Evolutionary conservation across 2,888 invertebrate species (phyloP).

Genomic region (Carpatolechia fugitivella): DNA sequence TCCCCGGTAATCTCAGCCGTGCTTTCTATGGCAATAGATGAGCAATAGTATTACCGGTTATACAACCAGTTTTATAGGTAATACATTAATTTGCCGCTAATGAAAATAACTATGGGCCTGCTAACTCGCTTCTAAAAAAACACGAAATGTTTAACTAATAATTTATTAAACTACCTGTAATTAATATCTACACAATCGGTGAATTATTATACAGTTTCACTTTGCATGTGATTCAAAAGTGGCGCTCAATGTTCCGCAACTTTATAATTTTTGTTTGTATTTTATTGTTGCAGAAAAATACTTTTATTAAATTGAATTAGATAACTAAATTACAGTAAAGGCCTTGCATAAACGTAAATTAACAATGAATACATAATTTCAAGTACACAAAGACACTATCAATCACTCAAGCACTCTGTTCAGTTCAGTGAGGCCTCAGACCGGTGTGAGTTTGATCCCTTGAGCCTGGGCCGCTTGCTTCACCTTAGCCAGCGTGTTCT

Average conservation of each 20-base stretch:
- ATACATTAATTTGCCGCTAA: too few species aligned
- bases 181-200: slow-evolving; percentile 5
- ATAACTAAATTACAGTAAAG: too few species aligned
- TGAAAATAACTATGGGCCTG: neutral
- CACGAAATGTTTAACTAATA: slow-evolving; percentile 10
- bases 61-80: too few species aligned
- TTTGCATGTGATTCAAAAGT: neutral
- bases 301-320: too few species aligned
- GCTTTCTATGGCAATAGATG: too few species aligned
- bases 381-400: slow-evolving; percentile 1
- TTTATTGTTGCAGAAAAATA: too few species aligned
- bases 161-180: slow-evolving; percentile 15
- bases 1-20: too few species aligned
- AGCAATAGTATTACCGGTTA: too few species aligned
- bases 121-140: too few species aligned
- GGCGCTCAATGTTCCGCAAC: neutral
- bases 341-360: slow-evolving; percentile 18
- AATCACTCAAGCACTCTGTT: neutral
- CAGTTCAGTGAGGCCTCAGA: neutral
- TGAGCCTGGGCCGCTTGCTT: slow-evolving; percentile 70
- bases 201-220: neutral
- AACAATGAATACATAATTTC: slow-evolving; percentile 16
- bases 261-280: too few species aligned
- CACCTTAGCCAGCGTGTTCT: slow-evolving; percentile 77
- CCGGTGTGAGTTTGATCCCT: slow-evolving; percentile 76